These are phyloP conservation scores for Morbakka virulenta DNA, from an alignment of 30 jellyfish, hydroid and myxozoan genomes.

Conservation along the genomic window DNA sequence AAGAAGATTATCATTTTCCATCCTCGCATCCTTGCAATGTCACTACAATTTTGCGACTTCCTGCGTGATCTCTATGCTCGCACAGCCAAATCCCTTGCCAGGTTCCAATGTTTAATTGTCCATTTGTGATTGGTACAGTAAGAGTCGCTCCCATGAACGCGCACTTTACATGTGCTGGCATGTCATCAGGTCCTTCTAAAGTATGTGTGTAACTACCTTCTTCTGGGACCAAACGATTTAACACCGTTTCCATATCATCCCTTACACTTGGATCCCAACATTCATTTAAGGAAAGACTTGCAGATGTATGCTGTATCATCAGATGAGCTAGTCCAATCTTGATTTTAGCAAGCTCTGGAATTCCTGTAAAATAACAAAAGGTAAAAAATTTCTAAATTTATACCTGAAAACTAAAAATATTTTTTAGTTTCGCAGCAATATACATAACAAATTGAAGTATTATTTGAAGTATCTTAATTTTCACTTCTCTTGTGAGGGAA, in stretches of 20 bases:
- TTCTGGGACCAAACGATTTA: slow-evolving; percentile 84
- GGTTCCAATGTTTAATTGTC: slow-evolving; percentile 82
- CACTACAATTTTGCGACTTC: slow-evolving; percentile 71
- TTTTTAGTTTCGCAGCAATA: no score
- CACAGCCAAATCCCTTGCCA: slow-evolving; percentile 99
- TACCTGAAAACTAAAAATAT: no score
- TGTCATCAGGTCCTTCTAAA: slow-evolving; percentile 93
- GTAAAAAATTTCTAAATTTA: background rate
- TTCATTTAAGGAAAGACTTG: slow-evolving; percentile 87
- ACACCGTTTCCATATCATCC: slow-evolving; percentile 89
- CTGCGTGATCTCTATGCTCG: slow-evolving; percentile 84
- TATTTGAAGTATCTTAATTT: no score
- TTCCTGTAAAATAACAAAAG: slow-evolving; percentile 24
- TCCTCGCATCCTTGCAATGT: slow-evolving; percentile 84
- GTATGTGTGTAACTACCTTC: slow-evolving; percentile 82
- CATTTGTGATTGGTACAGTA: slow-evolving; percentile 78
- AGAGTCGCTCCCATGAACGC: slow-evolving; percentile 87
- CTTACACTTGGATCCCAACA: slow-evolving; percentile 87
- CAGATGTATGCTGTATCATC: slow-evolving; percentile 88
- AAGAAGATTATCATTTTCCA: background rate
- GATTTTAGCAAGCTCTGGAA: slow-evolving; percentile 73
- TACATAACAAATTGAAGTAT: no score
- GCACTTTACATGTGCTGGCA: slow-evolving; percentile 98
- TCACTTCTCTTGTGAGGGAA: no score
- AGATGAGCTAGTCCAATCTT: slow-evolving; percentile 75